Conservation (phyloP, 2,113 vertebrate genomes). For the Heliornis fulica region DNA sequence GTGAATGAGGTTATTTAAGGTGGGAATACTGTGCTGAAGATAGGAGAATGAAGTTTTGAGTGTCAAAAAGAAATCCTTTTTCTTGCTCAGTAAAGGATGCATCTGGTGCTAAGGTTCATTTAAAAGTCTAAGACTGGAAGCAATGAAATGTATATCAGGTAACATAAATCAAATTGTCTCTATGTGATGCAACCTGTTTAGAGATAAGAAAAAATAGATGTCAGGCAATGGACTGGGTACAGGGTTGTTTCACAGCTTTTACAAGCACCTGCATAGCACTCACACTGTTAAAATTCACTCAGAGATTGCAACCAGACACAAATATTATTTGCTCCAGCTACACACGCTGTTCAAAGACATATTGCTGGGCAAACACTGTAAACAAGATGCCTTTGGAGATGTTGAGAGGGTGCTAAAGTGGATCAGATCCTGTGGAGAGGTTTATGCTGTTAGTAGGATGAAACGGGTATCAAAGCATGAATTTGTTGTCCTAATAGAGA, state of each 20-base stretch:
- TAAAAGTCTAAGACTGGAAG: neutral
- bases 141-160: neutral
- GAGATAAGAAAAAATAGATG: neutral
- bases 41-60: neutral
- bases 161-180: neutral
- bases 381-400: neutral
- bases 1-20: neutral
- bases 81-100: neutral
- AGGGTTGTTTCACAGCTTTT: neutral
- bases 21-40: neutral
- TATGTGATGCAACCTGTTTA: neutral
- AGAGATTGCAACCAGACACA: neutral
- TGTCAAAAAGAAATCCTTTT: neutral
- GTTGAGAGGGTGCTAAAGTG: neutral
- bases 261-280: neutral
- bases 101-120: neutral
- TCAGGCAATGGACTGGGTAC: neutral
- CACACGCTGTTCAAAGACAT: neutral
- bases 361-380: neutral
- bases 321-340: neutral
- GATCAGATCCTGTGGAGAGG: neutral
- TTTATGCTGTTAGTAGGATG: neutral
- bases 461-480: neutral
- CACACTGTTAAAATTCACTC: neutral
- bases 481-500: neutral